These are phyloP conservation scores for Oceanodroma leucorhoa DNA, from an alignment of 2,797 vertebrate genomes.

Conservation along the genomic window DNA sequence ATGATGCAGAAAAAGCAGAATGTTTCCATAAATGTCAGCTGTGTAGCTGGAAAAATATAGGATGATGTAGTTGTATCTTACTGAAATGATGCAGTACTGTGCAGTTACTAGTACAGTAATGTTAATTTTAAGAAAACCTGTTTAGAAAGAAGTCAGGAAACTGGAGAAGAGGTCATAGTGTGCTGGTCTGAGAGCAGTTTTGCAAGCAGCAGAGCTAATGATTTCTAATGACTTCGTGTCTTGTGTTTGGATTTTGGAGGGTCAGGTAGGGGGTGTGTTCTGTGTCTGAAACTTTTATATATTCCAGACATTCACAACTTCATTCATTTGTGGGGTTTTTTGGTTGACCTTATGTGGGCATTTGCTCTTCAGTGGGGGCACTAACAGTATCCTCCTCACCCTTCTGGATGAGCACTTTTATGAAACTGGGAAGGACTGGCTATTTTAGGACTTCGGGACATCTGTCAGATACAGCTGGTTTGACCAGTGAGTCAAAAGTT, in stretches of 20 bases:
- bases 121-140: neutral
- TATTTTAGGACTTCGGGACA: neutral
- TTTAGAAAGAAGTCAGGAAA: neutral
- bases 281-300: neutral
- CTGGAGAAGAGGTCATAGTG: neutral
- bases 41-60: neutral
- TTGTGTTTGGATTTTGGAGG: neutral
- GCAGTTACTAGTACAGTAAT: neutral
- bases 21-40: neutral
- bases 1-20: neutral
- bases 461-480: neutral
- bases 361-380: neutral
- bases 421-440: neutral
- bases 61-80: neutral
- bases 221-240: neutral
- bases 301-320: neutral
- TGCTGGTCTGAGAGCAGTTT: neutral
- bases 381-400: neutral
- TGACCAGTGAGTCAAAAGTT: neutral
- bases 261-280: neutral
- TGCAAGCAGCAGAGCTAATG: neutral
- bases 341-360: neutral
- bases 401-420: neutral
- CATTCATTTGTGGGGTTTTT: accelerated
- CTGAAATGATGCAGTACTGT: neutral